Evolutionary conservation across 53 echinoderm and acorn worm genomes (phyloP), one percentile per base, ranked within the genome.

Genomic region (Patiria pectinifera): DNA sequence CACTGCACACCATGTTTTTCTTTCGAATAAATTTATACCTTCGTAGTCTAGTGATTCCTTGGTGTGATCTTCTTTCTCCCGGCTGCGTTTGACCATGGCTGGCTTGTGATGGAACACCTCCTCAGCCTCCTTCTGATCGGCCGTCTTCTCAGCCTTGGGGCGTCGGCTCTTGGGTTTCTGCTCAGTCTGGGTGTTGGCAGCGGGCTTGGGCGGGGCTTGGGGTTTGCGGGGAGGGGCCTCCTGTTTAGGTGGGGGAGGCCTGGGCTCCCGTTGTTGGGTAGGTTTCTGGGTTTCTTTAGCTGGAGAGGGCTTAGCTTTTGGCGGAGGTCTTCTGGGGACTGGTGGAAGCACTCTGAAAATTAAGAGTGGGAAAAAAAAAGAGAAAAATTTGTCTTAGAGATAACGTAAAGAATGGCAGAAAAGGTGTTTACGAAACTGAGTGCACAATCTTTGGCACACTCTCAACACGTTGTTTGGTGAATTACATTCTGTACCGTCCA

Each of bases 51-150:
- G 70, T 1, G 87, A 88, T 21, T 23, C 59, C 53, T 94, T 83
- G 58, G 89, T 59, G 19, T 85, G 66, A 4, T 87, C 90, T 18
- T 99, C 97, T 74, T 96, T 97, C 76, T 99, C 99, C 70, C 97
- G 78, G 79, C 99, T 99, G 66, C 99, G 87, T 88, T 99, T 99
- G 58, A 97, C 96, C 61, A 96, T 99, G 62, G 97, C 89, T 21
- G 99, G 99, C 78, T 97, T 97, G 89, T 94, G 94, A 21, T 91
- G 99, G 83, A 99, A 95, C 44, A 97, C 97, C 19, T 91, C 85
- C 84, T 97, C 97, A 0, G 96, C 99, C 72, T 99, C 99, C 92
- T 91, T 97, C 95, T 99, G 96, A 45, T 96, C 95, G 0, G 95
- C 93, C 4, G 97, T 93, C 92, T 95, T 96, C 66, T 96, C 92